phyloP scores from a whole-genome alignment of 2,888 invertebrate genomes.

The Molorchus minor region DNA sequence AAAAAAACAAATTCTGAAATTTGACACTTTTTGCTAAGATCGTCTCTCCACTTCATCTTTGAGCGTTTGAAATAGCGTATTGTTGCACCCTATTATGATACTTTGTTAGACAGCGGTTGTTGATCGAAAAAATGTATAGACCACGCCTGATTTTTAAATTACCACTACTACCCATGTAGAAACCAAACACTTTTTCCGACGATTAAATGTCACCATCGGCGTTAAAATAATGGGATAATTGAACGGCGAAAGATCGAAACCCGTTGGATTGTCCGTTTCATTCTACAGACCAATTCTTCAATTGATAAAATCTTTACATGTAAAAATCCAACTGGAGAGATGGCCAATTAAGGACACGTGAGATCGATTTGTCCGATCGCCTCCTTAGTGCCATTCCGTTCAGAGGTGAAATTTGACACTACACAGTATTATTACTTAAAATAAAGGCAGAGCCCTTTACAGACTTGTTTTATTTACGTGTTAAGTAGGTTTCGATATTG shows the following conservation, averaged over 20 bases:
- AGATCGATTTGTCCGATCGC: slow-evolving; percentile 11
- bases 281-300: slow-evolving; percentile 32
- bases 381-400: background rate
- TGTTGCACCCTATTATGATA: too few relatives aligned
- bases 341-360: slow-evolving; percentile 20
- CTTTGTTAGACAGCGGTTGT: too few relatives aligned
- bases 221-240: slow-evolving; percentile 27
- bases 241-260: slow-evolving; percentile 22
- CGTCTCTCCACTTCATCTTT: too few relatives aligned
- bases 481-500: slow-evolving; percentile 24
- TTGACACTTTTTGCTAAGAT: too few relatives aligned
- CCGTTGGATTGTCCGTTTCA: slow-evolving; percentile 29
- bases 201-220: background rate
- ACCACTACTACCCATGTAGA: too few relatives aligned
- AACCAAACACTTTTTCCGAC: slow-evolving; percentile 21
- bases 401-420: slow-evolving; percentile 16
- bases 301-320: slow-evolving; percentile 29
- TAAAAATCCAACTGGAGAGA: slow-evolving; percentile 5
- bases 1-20: too few relatives aligned
- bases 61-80: too few relatives aligned
- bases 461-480: background rate
- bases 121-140: too few relatives aligned
- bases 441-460: slow-evolving; percentile 12
- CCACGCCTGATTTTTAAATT: too few relatives aligned
- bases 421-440: slow-evolving; percentile 13